These are phyloP conservation scores for Melinaea marsaeus DNA, from an alignment of 2,888 invertebrate species.

Conservation along the genomic window DNA sequence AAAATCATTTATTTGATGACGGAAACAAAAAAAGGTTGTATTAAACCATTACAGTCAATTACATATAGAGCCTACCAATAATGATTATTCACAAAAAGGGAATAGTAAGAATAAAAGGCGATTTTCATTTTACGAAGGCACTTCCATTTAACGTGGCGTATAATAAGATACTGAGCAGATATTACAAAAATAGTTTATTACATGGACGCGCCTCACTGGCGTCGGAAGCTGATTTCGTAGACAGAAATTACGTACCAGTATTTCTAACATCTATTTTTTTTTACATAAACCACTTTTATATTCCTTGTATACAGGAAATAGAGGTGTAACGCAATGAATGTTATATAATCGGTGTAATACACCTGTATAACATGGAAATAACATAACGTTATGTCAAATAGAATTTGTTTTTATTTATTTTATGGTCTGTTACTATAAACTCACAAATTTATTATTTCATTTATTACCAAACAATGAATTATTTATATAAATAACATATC, in stretches of 20 bases:
- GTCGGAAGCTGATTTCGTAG: slow-evolving; percentile 45
- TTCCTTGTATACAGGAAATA: neutral
- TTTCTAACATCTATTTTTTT: slow-evolving; percentile 23
- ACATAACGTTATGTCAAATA: too few relatives aligned
- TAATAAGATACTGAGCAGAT: slow-evolving; percentile 51
- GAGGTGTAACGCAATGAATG: too few relatives aligned
- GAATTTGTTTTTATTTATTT: too few relatives aligned
- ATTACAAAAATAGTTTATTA: slow-evolving; percentile 57
- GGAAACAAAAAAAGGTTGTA: too few relatives aligned
- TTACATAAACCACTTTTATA: neutral
- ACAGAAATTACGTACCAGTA: slow-evolving; percentile 38
- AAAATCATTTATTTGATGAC: too few relatives aligned
- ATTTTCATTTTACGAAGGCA: slow-evolving; percentile 26
- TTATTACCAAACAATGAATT: neutral
- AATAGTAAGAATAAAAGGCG: slow-evolving; percentile 17
- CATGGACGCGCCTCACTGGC: slow-evolving; percentile 52
- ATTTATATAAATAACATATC: neutral
- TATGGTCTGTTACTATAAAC: neutral
- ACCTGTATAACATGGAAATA: too few relatives aligned
- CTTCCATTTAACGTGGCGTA: slow-evolving; percentile 45
- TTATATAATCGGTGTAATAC: too few relatives aligned
- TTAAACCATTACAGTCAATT: neutral
- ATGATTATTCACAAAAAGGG: slow-evolving; percentile 8
- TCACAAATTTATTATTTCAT: slow-evolving; percentile 17
- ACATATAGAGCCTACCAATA: slow-evolving; percentile 6